These are phyloP conservation scores for Drosophila yooni DNA, from an alignment of 2,888 invertebrate species.

Conservation along the genomic window DNA sequence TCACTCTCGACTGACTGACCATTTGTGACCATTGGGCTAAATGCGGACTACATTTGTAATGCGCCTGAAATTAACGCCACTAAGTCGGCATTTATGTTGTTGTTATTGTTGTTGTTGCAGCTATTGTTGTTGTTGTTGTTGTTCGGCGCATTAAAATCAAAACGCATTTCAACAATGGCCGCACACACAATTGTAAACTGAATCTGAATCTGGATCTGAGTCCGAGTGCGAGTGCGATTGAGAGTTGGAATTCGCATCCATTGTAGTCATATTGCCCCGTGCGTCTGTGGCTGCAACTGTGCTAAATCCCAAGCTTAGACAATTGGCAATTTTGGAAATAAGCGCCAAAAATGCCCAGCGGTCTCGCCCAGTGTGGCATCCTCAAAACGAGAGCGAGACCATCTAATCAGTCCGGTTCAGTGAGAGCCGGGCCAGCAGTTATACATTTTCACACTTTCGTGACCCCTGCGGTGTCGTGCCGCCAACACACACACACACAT, in stretches of 20 bases:
- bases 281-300: constrained; percentile 17
- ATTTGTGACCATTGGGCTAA: not conserved
- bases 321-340: constrained; percentile 66
- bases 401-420: constrained; percentile 60
- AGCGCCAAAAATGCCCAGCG: constrained; percentile 62
- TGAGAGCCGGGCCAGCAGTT: constrained; percentile 23
- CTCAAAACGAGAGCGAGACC: constrained; percentile 36
- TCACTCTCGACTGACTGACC: constrained; percentile 25
- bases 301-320: constrained; percentile 75
- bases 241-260: constrained; percentile 14
- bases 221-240: constrained; percentile 14
- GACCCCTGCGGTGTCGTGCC: constrained; percentile 72
- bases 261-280: constrained; percentile 25
- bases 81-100: constrained; percentile 52
- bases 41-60: constrained; percentile 63
- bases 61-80: constrained; percentile 61
- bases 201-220: constrained; percentile 40
- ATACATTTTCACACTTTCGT: constrained; percentile 78
- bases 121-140: not conserved
- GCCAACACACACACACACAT: constrained; percentile 44
- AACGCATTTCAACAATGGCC: constrained; percentile 68
- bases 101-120: not conserved
- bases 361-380: constrained; percentile 36
- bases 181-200: constrained; percentile 40
- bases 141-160: constrained; percentile 29